Conservation (phyloP, 2,888 invertebrate genomes). For the Ypsolopha sequella region DNA sequence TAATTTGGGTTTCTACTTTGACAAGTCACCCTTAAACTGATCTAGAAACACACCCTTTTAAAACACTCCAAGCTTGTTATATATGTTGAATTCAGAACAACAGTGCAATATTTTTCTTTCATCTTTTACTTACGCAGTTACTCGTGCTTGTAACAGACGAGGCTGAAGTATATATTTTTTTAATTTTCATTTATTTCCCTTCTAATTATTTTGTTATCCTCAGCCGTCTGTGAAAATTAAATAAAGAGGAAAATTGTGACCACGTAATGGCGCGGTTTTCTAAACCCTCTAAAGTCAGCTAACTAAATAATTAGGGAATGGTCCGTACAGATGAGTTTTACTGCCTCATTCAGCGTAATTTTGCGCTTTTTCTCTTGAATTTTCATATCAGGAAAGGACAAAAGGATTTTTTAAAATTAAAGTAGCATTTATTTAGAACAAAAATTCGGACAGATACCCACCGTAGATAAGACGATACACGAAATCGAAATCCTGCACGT, state of each 20-base stretch:
- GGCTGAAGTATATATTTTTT: neutral
- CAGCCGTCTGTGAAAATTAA: neutral
- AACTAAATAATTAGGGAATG: conserved; percentile 4
- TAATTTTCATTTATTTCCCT: neutral
- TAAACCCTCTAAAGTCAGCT: neutral
- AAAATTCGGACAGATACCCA: neutral
- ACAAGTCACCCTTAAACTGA: conserved; percentile 31
- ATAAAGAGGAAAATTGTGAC: conserved; percentile 1
- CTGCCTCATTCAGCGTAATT: conserved; percentile 1
- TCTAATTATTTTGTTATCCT: neutral
- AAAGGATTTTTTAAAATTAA: neutral
- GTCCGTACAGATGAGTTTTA: conserved; percentile 3
- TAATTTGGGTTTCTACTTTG: conserved; percentile 53
- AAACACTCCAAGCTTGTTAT: neutral
- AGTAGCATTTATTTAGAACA: neutral
- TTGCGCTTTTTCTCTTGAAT: neutral
- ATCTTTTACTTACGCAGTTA: neutral
- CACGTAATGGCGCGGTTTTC: neutral
- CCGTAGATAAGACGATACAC: neutral
- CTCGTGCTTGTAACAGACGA: neutral
- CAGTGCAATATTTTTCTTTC: neutral
- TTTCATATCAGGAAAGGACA: neutral
- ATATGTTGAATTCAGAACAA: too few relatives aligned
- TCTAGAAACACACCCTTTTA: neutral
- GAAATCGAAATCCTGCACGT: conserved; percentile 37